These are phyloP conservation scores for Mylabris sibirica DNA, from an alignment of 2,888 invertebrate species.

Conservation along the genomic window DNA sequence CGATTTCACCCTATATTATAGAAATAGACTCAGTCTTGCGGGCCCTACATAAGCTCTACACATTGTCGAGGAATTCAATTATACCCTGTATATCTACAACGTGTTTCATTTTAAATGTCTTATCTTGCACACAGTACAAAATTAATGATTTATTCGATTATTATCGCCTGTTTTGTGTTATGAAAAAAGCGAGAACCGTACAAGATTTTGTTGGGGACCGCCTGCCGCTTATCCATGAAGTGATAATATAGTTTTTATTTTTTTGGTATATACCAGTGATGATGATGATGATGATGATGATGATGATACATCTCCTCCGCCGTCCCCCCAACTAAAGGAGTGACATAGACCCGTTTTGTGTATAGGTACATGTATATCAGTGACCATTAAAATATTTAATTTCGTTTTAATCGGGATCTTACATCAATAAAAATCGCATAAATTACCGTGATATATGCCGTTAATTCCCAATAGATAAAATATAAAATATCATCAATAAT, in stretches of 20 bases:
- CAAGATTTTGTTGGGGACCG: slow-evolving; percentile 56
- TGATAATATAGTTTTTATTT: slow-evolving; percentile 60
- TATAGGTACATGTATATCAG: slow-evolving; percentile 13
- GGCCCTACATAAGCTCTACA: too few species aligned
- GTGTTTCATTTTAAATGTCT: neutral
- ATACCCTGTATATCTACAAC: neutral
- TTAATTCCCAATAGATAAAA: slow-evolving; percentile 27
- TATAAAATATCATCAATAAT: slow-evolving; percentile 7
- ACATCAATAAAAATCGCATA: slow-evolving; percentile 59
- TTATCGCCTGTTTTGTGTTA: neutral
- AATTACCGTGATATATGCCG: slow-evolving; percentile 53
- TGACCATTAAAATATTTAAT: slow-evolving; percentile 57
- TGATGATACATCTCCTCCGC: slow-evolving; percentile 43
- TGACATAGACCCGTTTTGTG: slow-evolving; percentile 48
- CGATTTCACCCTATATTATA: too few species aligned
- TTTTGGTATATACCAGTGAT: neutral
- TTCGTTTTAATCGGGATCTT: slow-evolving; percentile 59
- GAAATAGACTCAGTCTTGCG: too few species aligned
- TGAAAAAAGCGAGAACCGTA: slow-evolving; percentile 30
- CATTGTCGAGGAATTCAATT: too few species aligned
- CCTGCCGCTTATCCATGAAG: slow-evolving; percentile 55
- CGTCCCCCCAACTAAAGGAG: slow-evolving; percentile 40
- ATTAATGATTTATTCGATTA: neutral
- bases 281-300: too few species aligned
- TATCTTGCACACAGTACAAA: neutral